A percentile compares a stretch with the other conserved stretches of the same genome.
Conservation (phyloP, 2,888 invertebrate species). For the Odontothrips loti region DNA sequence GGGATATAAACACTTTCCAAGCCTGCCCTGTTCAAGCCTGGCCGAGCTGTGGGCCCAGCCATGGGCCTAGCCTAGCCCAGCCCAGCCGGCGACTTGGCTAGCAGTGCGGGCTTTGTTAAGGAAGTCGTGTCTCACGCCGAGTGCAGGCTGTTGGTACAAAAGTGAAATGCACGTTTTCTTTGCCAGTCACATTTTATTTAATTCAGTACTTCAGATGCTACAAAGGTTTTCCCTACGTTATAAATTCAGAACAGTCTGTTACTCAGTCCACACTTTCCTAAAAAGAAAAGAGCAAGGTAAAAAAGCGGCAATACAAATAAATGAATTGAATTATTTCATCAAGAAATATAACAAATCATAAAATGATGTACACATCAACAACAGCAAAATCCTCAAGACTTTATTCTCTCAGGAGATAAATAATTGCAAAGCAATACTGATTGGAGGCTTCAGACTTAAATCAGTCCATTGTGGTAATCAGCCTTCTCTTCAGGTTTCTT, state of each 20-base stretch:
- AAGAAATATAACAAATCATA: background rate
- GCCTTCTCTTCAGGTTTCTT: background rate
- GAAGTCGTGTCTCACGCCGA: too few relatives aligned
- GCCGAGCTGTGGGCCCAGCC: too few relatives aligned
- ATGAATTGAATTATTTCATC: background rate
- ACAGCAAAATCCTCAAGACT: slow-evolving; percentile 12
- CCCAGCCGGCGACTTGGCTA: background rate
- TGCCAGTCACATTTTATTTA: too few relatives aligned
- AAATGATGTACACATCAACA: background rate
- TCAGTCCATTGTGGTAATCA: background rate
- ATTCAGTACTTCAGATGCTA: too few relatives aligned
- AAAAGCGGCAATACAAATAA: background rate
- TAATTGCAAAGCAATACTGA: slow-evolving; percentile 8
- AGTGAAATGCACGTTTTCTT: too few relatives aligned
- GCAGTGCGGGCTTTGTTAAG: too few relatives aligned
- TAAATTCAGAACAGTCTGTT: slow-evolving; percentile 3
- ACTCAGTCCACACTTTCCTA: background rate
- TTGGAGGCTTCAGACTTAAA: slow-evolving; percentile 5
- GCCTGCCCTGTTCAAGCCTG: too few relatives aligned
- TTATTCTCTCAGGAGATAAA: background rate
- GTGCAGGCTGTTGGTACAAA: too few relatives aligned
- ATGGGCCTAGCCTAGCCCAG: background rate
- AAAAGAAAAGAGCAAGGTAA: background rate
- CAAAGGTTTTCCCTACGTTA: background rate
- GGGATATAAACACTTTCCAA: slow-evolving; percentile 20